Percentiles rank a stretch among this genome's conserved stretches.
Evolutionary conservation across 2,888 invertebrate species (phyloP).

Genomic region (Macrosiphum euphorbiae): DNA sequence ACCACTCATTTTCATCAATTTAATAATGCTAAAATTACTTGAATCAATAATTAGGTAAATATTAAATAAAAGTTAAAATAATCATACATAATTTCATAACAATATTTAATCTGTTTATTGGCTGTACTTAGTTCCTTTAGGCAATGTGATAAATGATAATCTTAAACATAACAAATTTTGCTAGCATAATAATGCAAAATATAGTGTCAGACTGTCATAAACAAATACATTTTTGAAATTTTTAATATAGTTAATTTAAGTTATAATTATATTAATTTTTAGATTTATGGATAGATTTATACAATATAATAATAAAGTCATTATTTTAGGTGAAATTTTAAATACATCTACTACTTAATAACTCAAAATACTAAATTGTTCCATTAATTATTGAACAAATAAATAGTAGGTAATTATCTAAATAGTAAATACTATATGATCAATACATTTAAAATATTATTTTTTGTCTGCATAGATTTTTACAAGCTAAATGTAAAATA

Average conservation of each 20-base stretch:
- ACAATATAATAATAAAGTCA: not conserved
- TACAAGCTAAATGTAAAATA: not conserved
- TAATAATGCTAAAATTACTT: no score
- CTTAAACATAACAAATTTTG: not conserved
- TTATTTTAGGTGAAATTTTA: not conserved
- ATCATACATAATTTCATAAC: not conserved
- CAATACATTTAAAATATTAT: not conserved
- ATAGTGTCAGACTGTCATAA: not conserved
- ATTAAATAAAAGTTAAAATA: not conserved
- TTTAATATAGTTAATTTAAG: not conserved
- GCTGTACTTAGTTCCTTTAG: not conserved
- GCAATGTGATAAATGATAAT: not conserved
- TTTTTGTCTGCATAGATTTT: not conserved
- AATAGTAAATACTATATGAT: not conserved
- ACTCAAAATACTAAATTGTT: not conserved
- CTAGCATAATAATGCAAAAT: not conserved
- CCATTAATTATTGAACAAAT: not conserved
- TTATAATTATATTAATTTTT: not conserved
- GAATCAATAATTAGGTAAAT: no score
- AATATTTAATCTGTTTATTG: not conserved
- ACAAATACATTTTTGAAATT: not conserved
- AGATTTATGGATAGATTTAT: not conserved
- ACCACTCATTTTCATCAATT: no score
- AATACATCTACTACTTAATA: not conserved
- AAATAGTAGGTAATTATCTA: not conserved